phyloP scores from a whole-genome alignment of 2,888 invertebrate genomes.

The Tinea pellionella region DNA sequence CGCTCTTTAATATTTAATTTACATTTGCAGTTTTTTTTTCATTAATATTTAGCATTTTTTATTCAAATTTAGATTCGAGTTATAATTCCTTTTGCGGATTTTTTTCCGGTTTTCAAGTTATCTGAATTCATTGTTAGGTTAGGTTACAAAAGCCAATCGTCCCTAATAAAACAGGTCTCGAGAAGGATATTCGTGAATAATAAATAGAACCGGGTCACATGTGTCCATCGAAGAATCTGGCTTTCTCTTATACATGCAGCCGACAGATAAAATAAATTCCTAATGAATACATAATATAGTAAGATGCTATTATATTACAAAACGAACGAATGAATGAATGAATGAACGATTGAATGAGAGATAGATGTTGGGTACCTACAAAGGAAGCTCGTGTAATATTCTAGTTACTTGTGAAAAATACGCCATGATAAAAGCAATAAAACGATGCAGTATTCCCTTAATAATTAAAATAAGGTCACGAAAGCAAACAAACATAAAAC shows the following conservation, averaged over 20 bases:
- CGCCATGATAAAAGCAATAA: too few relatives aligned
- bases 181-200: conserved; percentile 39
- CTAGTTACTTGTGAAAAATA: too few relatives aligned
- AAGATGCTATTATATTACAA: neutral
- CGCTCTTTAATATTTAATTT: neutral
- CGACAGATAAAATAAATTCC: neutral
- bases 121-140: neutral
- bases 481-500: neutral
- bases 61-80: too few relatives aligned
- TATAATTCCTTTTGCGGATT: too few relatives aligned
- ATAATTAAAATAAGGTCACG: neutral
- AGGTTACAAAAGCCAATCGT: conserved; percentile 2
- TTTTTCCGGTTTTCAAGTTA: too few relatives aligned
- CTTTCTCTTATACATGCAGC: neutral
- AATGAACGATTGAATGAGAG: too few relatives aligned
- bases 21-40: neutral
- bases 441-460: too few relatives aligned
- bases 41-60: neutral
- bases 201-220: conserved; percentile 56
- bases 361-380: too few relatives aligned
- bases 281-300: neutral
- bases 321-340: too few relatives aligned
- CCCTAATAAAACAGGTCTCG: conserved; percentile 10
- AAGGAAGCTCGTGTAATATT: too few relatives aligned
- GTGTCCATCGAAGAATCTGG: conserved; percentile 43